phyloP scores from a whole-genome alignment of 2,113 vertebrate genomes.

The Ptilorrhoa leucosticta region DNA sequence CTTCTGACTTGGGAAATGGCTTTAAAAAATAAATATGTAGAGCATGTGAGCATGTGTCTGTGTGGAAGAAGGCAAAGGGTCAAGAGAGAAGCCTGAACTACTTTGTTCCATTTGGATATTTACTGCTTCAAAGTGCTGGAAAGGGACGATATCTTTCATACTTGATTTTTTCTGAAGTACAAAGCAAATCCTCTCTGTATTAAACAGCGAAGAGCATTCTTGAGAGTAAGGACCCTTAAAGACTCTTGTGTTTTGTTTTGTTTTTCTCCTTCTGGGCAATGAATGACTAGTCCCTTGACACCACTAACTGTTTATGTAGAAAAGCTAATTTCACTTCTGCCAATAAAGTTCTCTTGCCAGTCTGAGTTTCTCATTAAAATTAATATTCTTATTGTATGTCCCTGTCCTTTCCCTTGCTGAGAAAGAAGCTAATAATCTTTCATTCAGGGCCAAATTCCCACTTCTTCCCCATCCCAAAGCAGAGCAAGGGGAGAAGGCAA shows the following conservation, averaged over 20 bases:
- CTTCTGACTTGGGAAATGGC: not conserved
- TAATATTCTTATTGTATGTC: constrained; percentile 69
- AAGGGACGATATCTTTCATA: constrained; percentile 21
- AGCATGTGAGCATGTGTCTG: not conserved
- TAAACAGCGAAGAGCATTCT: constrained; percentile 51
- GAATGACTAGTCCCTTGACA: constrained; percentile 58
- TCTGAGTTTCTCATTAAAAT: constrained; percentile 73
- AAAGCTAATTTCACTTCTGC: constrained; percentile 74
- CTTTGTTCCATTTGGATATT: constrained; percentile 28
- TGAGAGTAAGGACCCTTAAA: constrained; percentile 63
- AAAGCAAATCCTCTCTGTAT: constrained; percentile 59
- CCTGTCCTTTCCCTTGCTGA: constrained; percentile 54
- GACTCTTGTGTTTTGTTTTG: constrained; percentile 53
- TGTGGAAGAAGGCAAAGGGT: not conserved
- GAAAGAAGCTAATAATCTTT: constrained; percentile 57
- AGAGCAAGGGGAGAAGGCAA: constrained; percentile 32
- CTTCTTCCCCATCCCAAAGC: constrained; percentile 42
- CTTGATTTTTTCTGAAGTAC: constrained; percentile 34
- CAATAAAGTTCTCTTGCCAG: constrained; percentile 70
- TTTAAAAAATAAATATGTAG: not conserved
- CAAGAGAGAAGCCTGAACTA: not conserved
- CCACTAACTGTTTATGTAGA: constrained; percentile 70
- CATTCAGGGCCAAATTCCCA: constrained; percentile 61
- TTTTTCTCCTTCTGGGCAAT: constrained; percentile 61
- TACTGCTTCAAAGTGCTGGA: constrained; percentile 5